phyloP scores from a whole-genome alignment of 1,140 invertebrate genomes.

The Paraescarpia echinospica region DNA sequence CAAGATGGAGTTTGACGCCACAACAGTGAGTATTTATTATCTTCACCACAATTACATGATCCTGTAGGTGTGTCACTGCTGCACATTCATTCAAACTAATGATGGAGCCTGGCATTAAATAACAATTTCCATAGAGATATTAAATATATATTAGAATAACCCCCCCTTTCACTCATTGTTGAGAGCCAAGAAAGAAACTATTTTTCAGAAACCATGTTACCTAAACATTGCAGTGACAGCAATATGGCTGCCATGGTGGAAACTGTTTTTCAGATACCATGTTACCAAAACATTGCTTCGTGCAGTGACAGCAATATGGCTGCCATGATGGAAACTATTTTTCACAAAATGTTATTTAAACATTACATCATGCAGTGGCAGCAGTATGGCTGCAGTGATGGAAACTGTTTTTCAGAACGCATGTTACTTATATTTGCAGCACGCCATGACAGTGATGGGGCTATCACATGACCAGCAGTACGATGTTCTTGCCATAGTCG shows the following conservation, averaged over 20 bases:
- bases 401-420: background rate
- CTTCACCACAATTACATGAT: background rate
- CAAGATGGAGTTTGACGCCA: constrained; percentile 71
- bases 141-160: background rate
- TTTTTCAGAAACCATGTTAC: too few relatives aligned
- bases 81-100: constrained; percentile 17
- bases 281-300: too few relatives aligned
- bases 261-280: background rate
- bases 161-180: too few relatives aligned
- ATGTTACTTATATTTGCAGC: constrained; percentile 52
- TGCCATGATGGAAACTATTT: background rate
- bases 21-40: constrained; percentile 60
- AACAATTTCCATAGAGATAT: background rate
- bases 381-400: background rate
- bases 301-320: background rate
- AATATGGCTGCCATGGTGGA: too few relatives aligned
- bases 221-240: too few relatives aligned
- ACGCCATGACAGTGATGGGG: constrained; percentile 72
- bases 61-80: background rate
- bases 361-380: background rate
- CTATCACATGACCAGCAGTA: constrained; percentile 63
- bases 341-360: background rate
- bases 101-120: constrained; percentile 2
- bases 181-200: too few relatives aligned
- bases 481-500: constrained; percentile 67